phyloP scores from a whole-genome alignment of 2,113 vertebrate genomes.

The Sturnira hondurensis region DNA sequence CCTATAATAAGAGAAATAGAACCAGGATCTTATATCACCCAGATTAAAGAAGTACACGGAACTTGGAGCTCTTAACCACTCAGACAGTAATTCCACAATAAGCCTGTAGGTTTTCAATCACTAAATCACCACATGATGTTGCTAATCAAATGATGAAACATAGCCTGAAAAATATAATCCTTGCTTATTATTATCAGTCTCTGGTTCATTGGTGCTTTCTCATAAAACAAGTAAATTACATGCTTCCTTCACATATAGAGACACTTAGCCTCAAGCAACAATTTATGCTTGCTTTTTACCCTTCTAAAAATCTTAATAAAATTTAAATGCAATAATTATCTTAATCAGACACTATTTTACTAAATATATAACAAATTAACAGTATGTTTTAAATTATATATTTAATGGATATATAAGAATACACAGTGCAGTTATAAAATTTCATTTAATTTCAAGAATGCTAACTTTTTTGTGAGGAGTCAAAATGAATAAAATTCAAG shows the following conservation, averaged over 20 bases:
- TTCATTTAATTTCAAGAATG: neutral
- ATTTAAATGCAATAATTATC: neutral
- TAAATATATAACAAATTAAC: neutral
- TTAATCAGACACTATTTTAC: neutral
- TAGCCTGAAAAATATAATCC: neutral
- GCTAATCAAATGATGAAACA: neutral
- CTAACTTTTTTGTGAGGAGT: neutral
- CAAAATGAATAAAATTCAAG: neutral
- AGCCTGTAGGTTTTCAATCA: neutral
- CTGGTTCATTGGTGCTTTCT: neutral
- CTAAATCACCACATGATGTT: neutral
- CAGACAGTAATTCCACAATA: neutral
- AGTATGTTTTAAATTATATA: neutral
- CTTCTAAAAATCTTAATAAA: slow-evolving; percentile 11
- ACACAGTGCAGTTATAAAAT: neutral
- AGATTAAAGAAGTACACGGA: neutral
- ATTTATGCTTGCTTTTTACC: neutral
- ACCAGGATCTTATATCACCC: neutral
- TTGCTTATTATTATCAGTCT: neutral
- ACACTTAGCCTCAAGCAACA: neutral
- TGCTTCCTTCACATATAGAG: neutral
- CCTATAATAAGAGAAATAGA: neutral
- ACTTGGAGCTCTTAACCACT: neutral
- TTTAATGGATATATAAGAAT: neutral
- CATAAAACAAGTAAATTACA: neutral